A percentile compares a stretch with the other conserved stretches of the same genome.
Evolutionary conservation across 2,888 invertebrate genomes (phyloP).

Genomic region (Coelinius sp.): DNA sequence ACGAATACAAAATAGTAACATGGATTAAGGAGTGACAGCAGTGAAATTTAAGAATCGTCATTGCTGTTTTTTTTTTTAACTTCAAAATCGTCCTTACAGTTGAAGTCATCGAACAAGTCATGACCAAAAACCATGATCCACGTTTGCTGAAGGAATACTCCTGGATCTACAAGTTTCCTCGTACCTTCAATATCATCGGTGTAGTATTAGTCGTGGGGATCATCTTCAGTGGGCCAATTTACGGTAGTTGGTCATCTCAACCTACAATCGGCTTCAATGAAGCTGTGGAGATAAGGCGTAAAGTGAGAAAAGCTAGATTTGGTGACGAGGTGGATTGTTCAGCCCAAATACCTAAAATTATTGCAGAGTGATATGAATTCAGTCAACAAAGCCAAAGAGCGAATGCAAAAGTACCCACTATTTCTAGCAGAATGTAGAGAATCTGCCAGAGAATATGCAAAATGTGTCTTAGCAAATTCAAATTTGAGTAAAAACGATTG

Average conservation of each 20-base stretch:
- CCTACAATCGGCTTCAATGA: slow-evolving; percentile 72
- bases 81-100: slow-evolving; percentile 44
- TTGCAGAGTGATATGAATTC: slow-evolving; percentile 35
- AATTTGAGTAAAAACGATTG: slow-evolving; percentile 82
- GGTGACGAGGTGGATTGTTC: neutral
- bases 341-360: slow-evolving; percentile 20
- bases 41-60: too few relatives aligned
- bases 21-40: too few relatives aligned
- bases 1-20: too few relatives aligned
- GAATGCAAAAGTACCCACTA: slow-evolving; percentile 83
- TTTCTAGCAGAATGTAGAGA: slow-evolving; percentile 81
- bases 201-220: slow-evolving; percentile 71
- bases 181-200: slow-evolving; percentile 70
- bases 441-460: slow-evolving; percentile 81
- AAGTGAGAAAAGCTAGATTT: neutral
- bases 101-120: slow-evolving; percentile 29
- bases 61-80: too few relatives aligned
- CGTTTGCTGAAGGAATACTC: slow-evolving; percentile 70
- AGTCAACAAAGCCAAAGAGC: slow-evolving; percentile 81
- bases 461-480: slow-evolving; percentile 83
- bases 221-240: slow-evolving; percentile 82
- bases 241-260: slow-evolving; percentile 66
- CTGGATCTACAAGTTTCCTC: slow-evolving; percentile 77
- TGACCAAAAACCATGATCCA: slow-evolving; percentile 31
- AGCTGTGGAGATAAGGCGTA: slow-evolving; percentile 44